Percentiles rank a stretch among this genome's conserved stretches.
Evolutionary conservation across 2,797 vertebrate species (phyloP).

Genomic region (Podargus strigoides): DNA sequence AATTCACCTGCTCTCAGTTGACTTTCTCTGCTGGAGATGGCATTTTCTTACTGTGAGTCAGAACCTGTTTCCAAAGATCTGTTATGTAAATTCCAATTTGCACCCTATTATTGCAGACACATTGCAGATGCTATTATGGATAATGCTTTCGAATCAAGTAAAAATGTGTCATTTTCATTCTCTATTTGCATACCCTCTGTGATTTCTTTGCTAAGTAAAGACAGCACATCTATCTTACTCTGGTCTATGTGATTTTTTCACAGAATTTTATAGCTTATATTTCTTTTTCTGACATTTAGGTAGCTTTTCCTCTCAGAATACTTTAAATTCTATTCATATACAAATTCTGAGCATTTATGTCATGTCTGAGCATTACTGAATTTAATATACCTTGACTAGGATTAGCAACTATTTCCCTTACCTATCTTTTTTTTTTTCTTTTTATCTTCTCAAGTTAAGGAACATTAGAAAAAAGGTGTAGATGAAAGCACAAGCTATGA

Average conservation of each 20-base stretch:
- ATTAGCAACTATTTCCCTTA: constrained; percentile 17
- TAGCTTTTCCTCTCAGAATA: not conserved
- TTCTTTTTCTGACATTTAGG: constrained; percentile 15
- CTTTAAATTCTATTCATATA: constrained; percentile 32
- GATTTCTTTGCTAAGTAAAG: constrained; percentile 46
- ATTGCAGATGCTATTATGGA: constrained; percentile 56
- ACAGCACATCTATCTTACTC: constrained; percentile 31
- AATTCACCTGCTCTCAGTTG: not conserved
- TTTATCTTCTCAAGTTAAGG: not conserved
- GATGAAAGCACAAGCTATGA: not conserved
- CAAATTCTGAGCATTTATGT: not conserved
- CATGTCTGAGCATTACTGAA: not conserved
- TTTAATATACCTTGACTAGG: constrained; percentile 27
- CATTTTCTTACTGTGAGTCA: not conserved
- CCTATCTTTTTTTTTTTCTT: not conserved
- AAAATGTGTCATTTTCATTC: constrained; percentile 48
- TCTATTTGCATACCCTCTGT: constrained; percentile 49
- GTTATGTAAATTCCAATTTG: constrained; percentile 52
- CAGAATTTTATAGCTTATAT: constrained; percentile 16
- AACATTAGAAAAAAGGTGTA: constrained; percentile 2
- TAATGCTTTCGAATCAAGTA: constrained; percentile 46
- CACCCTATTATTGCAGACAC: constrained; percentile 40
- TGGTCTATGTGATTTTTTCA: constrained; percentile 2
- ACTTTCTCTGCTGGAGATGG: not conserved
- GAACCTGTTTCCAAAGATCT: not conserved